phyloP scores from a whole-genome alignment of 92 coral and sea anemone genomes.

The Umimayanthus kanabou region DNA sequence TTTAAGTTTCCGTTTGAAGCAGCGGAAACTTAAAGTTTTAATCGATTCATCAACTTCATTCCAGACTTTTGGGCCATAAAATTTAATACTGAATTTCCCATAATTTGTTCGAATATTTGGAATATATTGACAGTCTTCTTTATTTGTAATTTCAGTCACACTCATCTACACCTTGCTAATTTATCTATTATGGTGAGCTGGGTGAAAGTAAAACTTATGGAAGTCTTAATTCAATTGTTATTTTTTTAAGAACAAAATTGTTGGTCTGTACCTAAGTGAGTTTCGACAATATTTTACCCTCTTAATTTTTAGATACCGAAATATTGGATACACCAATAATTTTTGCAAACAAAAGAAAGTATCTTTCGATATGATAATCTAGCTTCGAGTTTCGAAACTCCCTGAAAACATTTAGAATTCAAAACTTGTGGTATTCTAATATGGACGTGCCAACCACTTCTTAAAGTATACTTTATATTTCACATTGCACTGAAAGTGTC shows the following conservation, averaged over 20 bases:
- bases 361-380: neutral
- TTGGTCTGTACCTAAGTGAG: neutral
- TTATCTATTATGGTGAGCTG: neutral
- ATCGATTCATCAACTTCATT: too few species aligned
- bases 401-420: neutral
- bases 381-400: neutral
- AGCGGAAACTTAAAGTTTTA: too few species aligned
- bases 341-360: too few species aligned
- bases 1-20: too few species aligned
- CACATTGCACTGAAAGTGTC: neutral
- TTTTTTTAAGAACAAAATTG: neutral
- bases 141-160: neutral
- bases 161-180: neutral
- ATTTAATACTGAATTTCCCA: too few species aligned
- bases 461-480: neutral
- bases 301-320: neutral
- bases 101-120: too few species aligned
- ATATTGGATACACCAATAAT: neutral
- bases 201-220: too few species aligned
- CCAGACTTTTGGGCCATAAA: too few species aligned
- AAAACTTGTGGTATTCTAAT: neutral
- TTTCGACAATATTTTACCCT: too few species aligned
- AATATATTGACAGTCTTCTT: too few species aligned
- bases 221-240: neutral
- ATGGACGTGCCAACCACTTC: too few species aligned